Evolutionary conservation across 2,888 invertebrate genomes (phyloP), one percentile per base, ranked within the genome.

Genomic region (Salpingus planirostris): DNA sequence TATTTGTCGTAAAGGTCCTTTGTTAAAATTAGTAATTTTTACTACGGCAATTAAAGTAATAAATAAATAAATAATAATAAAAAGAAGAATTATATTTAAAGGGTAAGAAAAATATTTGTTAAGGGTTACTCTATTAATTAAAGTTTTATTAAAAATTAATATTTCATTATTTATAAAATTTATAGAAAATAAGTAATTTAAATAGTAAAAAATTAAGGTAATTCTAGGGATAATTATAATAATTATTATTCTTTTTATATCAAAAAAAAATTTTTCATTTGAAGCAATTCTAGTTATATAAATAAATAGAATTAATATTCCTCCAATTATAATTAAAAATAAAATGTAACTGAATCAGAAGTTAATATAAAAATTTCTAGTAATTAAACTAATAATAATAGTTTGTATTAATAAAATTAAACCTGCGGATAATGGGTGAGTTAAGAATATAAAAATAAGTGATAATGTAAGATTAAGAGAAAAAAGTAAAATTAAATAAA

Each of bases 281-380:
- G 72, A 73, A 0, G 73, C 72, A 59, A 75, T 54, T 44, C 74
- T 76, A 34, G 73, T 71, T 2, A 78, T 69, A 60, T 78, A 79
- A 60, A 76, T 68, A 65, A 78, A 77, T 65, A 78, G 47, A 5
- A 79, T 69, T 67, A 79, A 47, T 67, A 79, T 62, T 10, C 76
- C 77, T 11, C 78, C 74, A 57, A 78, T 52, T 59, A 77, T 74
- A 49, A 73, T 68, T 64, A 77, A 52, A 54, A 76, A 74, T 66
- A 76, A 50, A 56, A 76, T 71, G 61, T 74, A 74, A 0, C 72
- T 72, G 52, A 70, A 75, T 73, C 73, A 76, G 49, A 69, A 71
- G 35, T 65, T 67, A 58, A 65, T 60, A 45, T 65, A 63, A 54
- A 71, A 43, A 57, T 68, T 53, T 28, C 71, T 67, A 42, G 66